phyloP scores from a whole-genome alignment of 2,113 vertebrate genomes.

The Esox niger region DNA sequence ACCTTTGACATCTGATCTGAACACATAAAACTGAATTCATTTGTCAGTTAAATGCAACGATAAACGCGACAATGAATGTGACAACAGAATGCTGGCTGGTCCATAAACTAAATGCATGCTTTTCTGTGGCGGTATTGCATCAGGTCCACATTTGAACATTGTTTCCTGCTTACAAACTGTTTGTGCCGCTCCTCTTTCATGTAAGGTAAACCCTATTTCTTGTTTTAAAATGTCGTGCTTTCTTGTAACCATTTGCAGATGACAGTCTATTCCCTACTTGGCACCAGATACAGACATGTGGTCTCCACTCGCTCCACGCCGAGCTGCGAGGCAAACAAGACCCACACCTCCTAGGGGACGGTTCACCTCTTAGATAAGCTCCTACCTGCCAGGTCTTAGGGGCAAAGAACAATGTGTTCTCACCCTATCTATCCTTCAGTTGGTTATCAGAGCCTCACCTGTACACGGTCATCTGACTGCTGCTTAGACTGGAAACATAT shows the following conservation, averaged over 20 bases:
- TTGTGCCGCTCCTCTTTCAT: slow-evolving; percentile 31
- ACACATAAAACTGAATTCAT: slow-evolving; percentile 22
- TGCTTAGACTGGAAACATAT: neutral
- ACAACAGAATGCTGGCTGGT: slow-evolving; percentile 45
- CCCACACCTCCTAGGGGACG: slow-evolving; percentile 27
- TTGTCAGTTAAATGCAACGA: slow-evolving; percentile 31
- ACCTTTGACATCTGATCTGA: slow-evolving; percentile 36
- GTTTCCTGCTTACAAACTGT: slow-evolving; percentile 44
- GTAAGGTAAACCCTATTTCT: slow-evolving; percentile 44
- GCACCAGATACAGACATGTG: slow-evolving; percentile 49
- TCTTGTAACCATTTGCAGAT: slow-evolving; percentile 65
- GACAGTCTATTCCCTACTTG: slow-evolving; percentile 46
- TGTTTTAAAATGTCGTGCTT: slow-evolving; percentile 41
- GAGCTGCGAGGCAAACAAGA: slow-evolving; percentile 40
- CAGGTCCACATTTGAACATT: slow-evolving; percentile 28
- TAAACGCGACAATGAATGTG: slow-evolving; percentile 32
- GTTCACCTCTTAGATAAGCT: slow-evolving; percentile 23
- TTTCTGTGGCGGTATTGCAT: slow-evolving; percentile 32
- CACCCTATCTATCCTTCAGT: too few relatives aligned
- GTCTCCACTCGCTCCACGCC: slow-evolving; percentile 32
- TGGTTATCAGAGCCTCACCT: too few relatives aligned
- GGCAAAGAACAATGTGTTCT: slow-evolving; percentile 28
- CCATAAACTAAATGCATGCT: slow-evolving; percentile 23
- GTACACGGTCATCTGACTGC: too few relatives aligned
- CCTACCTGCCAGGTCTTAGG: slow-evolving; percentile 26